Percentiles rank a stretch among this genome's conserved stretches.
Conservation (phyloP, 2,113 vertebrate species). For the Oceanites oceanicus region DNA sequence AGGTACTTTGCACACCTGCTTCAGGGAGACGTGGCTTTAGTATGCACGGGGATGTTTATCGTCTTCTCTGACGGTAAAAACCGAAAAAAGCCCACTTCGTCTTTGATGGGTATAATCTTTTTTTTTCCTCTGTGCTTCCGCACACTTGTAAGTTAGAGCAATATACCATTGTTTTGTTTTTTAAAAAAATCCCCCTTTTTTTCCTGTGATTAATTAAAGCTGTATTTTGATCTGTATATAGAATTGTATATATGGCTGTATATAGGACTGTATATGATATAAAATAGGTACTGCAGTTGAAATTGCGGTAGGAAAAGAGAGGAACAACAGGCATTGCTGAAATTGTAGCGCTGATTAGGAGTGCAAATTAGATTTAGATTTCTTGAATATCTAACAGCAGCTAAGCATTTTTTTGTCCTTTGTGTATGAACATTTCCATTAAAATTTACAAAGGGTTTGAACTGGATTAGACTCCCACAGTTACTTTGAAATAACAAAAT, state of each 20-base stretch:
- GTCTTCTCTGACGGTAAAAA: background rate
- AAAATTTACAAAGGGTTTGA: conserved; percentile 53
- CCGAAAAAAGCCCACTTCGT: background rate
- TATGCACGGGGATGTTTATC: background rate
- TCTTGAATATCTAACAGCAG: conserved; percentile 53
- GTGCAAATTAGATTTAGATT: conserved; percentile 63
- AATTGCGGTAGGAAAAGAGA: background rate
- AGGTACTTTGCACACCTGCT: background rate
- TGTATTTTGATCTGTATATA: background rate
- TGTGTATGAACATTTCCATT: conserved; percentile 66
- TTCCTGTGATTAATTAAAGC: background rate
- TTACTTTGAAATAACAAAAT: conserved; percentile 62
- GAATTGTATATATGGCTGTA: background rate
- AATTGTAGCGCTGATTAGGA: conserved; percentile 9
- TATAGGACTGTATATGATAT: background rate
- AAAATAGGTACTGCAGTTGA: background rate
- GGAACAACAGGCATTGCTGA: conserved; percentile 16
- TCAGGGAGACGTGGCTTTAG: background rate
- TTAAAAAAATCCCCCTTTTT: background rate
- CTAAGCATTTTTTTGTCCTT: conserved; percentile 42
- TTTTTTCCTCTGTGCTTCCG: fast-evolving
- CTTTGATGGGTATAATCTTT: background rate
- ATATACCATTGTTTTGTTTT: background rate
- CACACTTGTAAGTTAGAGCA: background rate
- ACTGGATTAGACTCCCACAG: conserved; percentile 68